Conservation (phyloP, 2,888 invertebrate species). For the Ichneumon xanthorius region DNA sequence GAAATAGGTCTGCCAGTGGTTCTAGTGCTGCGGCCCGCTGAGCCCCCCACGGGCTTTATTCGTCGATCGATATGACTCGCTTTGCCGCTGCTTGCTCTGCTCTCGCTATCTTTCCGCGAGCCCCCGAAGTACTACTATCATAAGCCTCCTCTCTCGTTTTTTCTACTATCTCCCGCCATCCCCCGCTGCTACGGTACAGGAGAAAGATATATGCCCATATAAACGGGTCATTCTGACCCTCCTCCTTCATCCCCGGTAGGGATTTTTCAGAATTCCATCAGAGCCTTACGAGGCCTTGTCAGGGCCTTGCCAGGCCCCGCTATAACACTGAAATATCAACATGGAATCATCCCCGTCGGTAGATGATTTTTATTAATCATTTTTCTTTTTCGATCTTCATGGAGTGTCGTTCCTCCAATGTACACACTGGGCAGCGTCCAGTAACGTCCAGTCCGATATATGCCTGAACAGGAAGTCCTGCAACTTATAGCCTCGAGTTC, state of each 20-base stretch:
- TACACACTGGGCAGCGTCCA: background rate
- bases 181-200: constrained; percentile 49
- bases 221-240: constrained; percentile 61
- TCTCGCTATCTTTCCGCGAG: constrained; percentile 39
- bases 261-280: background rate
- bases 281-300: background rate
- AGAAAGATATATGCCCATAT: constrained; percentile 64
- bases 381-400: constrained; percentile 13
- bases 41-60: constrained; percentile 76
- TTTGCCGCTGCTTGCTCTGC: constrained; percentile 68
- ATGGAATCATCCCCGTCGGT: background rate
- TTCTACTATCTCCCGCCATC: constrained; percentile 40
- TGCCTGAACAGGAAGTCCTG: background rate
- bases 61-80: constrained; percentile 79
- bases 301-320: background rate
- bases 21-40: constrained; percentile 65
- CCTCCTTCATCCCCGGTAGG: background rate
- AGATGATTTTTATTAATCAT: constrained; percentile 49
- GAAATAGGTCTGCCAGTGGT: constrained; percentile 80
- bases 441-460: background rate
- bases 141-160: constrained; percentile 66
- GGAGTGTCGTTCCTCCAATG: background rate
- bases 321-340: no score
- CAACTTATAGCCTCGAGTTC: background rate
- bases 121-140: constrained; percentile 64